Evolutionary conservation across 1,140 invertebrate species (phyloP).

Genomic region (Tetramorium parvispinum): DNA sequence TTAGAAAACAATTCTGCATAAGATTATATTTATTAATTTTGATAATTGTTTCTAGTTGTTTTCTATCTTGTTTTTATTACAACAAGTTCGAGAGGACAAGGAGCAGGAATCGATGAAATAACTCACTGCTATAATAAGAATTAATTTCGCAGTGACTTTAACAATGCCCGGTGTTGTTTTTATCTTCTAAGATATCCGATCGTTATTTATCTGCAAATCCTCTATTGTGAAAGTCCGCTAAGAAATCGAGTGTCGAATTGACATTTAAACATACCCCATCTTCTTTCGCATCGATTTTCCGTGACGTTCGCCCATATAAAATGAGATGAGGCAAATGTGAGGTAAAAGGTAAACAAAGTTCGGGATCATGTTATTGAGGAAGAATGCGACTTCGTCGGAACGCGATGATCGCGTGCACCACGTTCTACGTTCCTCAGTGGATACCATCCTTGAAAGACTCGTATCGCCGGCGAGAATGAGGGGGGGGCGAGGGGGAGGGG

Average conservation of each 20-base stretch:
- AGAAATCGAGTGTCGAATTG: neutral
- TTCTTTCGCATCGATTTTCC: neutral
- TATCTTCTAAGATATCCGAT: neutral
- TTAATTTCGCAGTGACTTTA: neutral
- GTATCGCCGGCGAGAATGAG: neutral
- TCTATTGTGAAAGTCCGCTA: neutral
- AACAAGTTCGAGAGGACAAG: neutral
- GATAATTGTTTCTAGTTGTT: neutral
- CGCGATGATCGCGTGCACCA: slow-evolving; percentile 10
- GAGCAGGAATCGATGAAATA: neutral
- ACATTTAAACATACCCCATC: neutral
- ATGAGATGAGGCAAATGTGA: neutral
- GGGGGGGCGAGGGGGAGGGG: neutral
- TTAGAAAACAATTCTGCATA: neutral
- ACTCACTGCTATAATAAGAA: neutral
- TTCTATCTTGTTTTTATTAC: neutral
- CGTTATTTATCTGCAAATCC: neutral
- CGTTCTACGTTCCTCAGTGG: neutral
- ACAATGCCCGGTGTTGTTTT: neutral
- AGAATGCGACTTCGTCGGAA: slow-evolving; percentile 25
- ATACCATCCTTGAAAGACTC: slow-evolving; percentile 19
- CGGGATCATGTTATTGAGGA: slow-evolving; percentile 9
- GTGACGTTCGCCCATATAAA: neutral
- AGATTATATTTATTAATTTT: neutral
- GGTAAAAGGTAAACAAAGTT: slow-evolving; percentile 13